Evolutionary conservation across 2,113 vertebrate species (phyloP), one percentile per base, ranked within the genome.

Genomic region (Charadrius vociferus): DNA sequence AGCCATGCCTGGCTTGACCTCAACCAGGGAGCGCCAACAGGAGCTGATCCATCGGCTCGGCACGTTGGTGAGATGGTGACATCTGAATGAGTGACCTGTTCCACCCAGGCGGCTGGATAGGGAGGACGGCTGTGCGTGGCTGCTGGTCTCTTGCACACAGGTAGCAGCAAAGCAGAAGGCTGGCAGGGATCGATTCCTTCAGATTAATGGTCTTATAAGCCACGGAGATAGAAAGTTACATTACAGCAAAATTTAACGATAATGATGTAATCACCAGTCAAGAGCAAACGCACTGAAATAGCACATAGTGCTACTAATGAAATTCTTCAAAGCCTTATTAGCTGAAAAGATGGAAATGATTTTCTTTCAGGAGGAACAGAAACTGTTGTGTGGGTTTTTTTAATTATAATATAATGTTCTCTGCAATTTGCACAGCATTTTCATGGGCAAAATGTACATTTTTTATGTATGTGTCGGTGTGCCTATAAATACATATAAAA

Each of bases 321-420:
- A 90, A 89, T 62, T 81, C 77, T 84, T 68, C 85, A 77, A 92
- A 90, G 81, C 70, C 86, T 73, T 94, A 85, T 93, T 93, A 95
- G 45, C 45, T 86, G 61, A 91, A 84, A 94, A 92, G 67, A 84
- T 80, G 14, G 85, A 83, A 94, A 92, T 62, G 5, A 36, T 95
- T 96, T 96, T 94, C 62, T 75, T 77, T 74, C 83, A 70, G 39
- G 65, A 82, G 86, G 30, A 90, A 82, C 20, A 22, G 23, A 47
- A 74, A 41, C 19, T 37, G 32, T 50, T 18, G 14, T 11, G 2
- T 68, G 41, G 39, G 39, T 41, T 41, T 47, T 67, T 67, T 79
- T 9, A 45, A 82, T 89, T 72, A 67, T 67, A 65, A 59, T 29
- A 75, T 50, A 65, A 65, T 62, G 58, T 72, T 93, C 89, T 89